Evolutionary conservation across 2,797 vertebrate genomes (phyloP).

Genomic region (Percopsis omiscomaycus): DNA sequence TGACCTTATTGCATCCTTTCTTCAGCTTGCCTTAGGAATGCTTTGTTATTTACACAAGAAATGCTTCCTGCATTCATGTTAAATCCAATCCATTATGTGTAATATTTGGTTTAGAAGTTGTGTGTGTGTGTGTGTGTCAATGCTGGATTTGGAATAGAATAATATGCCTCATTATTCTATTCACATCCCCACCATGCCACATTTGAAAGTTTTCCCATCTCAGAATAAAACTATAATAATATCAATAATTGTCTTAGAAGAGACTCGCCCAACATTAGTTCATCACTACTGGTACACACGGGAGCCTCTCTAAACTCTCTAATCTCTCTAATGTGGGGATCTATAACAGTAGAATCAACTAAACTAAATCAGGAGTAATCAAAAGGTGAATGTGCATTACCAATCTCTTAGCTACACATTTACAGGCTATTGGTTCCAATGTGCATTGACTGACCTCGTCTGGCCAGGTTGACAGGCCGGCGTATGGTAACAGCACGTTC

Average conservation of each 20-base stretch:
- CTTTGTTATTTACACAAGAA: neutral
- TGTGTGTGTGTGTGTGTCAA: too few relatives aligned
- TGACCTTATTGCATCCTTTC: neutral
- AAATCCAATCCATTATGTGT: too few relatives aligned
- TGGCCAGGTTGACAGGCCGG: conserved; percentile 85
- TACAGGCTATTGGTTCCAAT: neutral
- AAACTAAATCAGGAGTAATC: conserved; percentile 11
- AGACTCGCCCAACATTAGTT: conserved; percentile 1
- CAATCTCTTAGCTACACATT: neutral
- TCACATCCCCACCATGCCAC: too few relatives aligned
- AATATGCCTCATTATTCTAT: too few relatives aligned
- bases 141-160: too few relatives aligned
- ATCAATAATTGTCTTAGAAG: conserved; percentile 13
- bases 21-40: neutral
- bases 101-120: too few relatives aligned
- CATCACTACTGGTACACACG: neutral
- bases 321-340: neutral
- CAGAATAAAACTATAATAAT: too few relatives aligned
- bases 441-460: conserved; percentile 74
- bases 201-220: too few relatives aligned
- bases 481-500: conserved; percentile 85
- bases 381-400: conserved; percentile 3
- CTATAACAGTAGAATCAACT: conserved; percentile 10
- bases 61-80: too few relatives aligned
- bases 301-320: neutral